Base-by-base conservation (phyloP, 2,888 invertebrate genomes). In the Lasiommata megera region DNA sequence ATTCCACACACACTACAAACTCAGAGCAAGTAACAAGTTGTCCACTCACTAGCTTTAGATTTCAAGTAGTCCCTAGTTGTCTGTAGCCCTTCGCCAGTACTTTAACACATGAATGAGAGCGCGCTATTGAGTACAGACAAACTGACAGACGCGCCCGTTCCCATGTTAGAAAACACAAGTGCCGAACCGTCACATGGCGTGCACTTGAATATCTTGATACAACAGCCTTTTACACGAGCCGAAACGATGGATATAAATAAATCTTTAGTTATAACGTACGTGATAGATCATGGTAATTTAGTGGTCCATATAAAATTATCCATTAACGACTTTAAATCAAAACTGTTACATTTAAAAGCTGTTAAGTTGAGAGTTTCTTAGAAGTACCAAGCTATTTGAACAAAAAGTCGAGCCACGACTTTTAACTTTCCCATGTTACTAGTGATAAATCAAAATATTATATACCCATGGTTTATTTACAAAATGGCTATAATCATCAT, bases 141-240 rank as follows among this genome's bases (percentile, higher is more conserved):
- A 69, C 67, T 68, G 82, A 80, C 82, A 82, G 77, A 78, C 79
- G 82, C 71, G 79, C 76, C 77, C 77, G 74, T 76, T 77, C 75
- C 77, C 77, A 77, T 74, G 76, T 75, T 71, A 70, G 69, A 67
- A 66, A 66, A 70, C 65, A 66, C 67, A 69, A 72, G 70, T 69
- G 67, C 63, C 63, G 67, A 61, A 68, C 61, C 70, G 69, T 70
- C 71, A 72, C 70, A 69, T 68, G 67, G 65, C 62, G 67, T 65
- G 64, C 71, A 71, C 67, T 69, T 69, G 68, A 71, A 71, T 71
- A 58, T 70, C 69, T 68, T 64, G 67, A 71, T 70, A 66, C 64
- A 57, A 66, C 41, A 52, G 56, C 60, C 60, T 62, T 65, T 60
- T 54, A 55, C 52, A 55, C 43, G 46, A 56, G 50, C 31, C 52